phyloP scores from a whole-genome alignment of 2,797 vertebrate species.

The Tenualosa ilisha region DNA sequence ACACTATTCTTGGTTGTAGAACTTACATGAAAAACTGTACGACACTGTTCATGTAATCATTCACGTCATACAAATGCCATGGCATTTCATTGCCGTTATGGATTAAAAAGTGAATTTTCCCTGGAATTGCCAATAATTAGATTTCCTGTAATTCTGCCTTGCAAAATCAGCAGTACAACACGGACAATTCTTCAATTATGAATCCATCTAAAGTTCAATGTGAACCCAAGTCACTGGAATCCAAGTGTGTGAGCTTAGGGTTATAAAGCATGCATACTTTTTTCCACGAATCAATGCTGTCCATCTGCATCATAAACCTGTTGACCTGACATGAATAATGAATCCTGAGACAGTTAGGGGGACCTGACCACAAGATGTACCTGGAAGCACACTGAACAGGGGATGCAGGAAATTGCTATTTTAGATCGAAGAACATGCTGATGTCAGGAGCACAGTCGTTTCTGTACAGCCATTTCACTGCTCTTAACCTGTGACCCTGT shows the following conservation, averaged over 20 bases:
- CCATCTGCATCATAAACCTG: conserved; percentile 66
- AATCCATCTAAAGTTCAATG: not conserved
- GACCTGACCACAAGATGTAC: conserved; percentile 72
- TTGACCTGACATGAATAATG: conserved; percentile 79
- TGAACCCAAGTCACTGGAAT: not conserved
- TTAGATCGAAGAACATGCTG: conserved; percentile 63
- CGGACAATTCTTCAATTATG: not conserved
- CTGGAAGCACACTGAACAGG: conserved; percentile 62
- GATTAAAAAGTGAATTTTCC: too few relatives aligned
- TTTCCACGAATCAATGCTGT: conserved; percentile 72
- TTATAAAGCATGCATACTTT: conserved; percentile 37
- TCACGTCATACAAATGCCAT: too few relatives aligned
- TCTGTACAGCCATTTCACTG: conserved; percentile 47
- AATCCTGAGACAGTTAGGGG: conserved; percentile 60
- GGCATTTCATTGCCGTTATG: too few relatives aligned
- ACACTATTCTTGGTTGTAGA: too few relatives aligned
- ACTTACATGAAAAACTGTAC: too few relatives aligned
- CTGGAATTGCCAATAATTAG: not conserved
- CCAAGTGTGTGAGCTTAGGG: not conserved
- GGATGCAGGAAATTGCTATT: conserved; percentile 72
- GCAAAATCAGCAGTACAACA: not conserved
- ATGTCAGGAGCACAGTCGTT: conserved; percentile 55
- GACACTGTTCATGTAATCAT: too few relatives aligned
- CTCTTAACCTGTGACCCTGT: conserved; percentile 76
- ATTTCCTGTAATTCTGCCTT: not conserved